phyloP scores from a whole-genome alignment of 37 sponge, comb jelly and placozoan species.

The Crambe crambe region DNA sequence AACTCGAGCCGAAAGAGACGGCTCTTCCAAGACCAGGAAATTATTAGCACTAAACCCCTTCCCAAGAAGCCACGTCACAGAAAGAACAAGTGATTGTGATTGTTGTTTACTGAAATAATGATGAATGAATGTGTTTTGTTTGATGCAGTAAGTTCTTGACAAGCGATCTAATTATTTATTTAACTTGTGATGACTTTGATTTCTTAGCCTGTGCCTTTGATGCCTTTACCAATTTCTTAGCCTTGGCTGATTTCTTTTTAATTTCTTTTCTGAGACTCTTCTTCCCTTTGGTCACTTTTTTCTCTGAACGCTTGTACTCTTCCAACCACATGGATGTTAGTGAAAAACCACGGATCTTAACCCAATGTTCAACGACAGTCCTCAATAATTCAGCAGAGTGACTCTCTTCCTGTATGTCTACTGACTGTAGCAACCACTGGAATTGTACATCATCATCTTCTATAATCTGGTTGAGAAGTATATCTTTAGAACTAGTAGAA shows the following conservation, averaged over 20 bases:
- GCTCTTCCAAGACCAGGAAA: conserved; percentile 1
- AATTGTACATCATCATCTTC: conserved; percentile 40
- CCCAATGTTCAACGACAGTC: conserved; percentile 29
- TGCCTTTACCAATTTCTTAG: no score
- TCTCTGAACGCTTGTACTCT: conserved; percentile 12
- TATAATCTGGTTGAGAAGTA: background rate
- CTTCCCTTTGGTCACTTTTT: conserved; percentile 6
- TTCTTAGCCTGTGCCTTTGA: no score
- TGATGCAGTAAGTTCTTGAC: no score
- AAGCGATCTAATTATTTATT: no score
- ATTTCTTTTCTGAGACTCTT: conserved; percentile 6
- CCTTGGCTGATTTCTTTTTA: background rate
- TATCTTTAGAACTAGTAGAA: background rate
- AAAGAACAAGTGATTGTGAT: no score
- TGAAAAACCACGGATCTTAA: conserved; percentile 45
- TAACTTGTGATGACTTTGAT: no score
- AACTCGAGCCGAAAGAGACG: conserved; percentile 8
- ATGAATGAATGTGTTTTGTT: no score
- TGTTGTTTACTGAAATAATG: no score
- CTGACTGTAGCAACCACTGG: conserved; percentile 30
- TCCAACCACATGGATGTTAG: conserved; percentile 32
- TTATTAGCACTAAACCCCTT: background rate
- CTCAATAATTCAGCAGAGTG: conserved; percentile 9
- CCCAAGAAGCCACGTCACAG: background rate
- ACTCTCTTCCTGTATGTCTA: background rate